Evolutionary conservation across 1,140 invertebrate species (phyloP), one percentile per base, ranked within the genome.

Genomic region (Macrocentrus cingulum): DNA sequence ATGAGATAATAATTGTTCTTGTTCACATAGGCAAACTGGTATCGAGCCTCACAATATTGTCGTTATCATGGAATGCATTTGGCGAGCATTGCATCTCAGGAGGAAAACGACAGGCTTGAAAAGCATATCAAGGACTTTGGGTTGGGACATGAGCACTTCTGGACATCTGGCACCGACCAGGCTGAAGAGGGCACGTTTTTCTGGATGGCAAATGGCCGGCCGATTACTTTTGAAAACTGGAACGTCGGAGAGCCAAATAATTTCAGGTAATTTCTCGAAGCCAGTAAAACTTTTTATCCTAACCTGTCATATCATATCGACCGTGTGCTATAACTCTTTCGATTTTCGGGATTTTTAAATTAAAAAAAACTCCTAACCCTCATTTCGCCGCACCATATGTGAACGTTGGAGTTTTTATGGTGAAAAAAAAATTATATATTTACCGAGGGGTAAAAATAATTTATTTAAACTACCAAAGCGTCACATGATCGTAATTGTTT

Each of bases 11-110:
- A n/a, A n/a, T n/a, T n/a, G n/a, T 50, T 51, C 32, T 45, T 54
- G 23, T 52, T 49, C 20, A 44, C 84, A 6, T 79, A 94, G 91
- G 91, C 92, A 3, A 95, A 95, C 81, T 95, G 92, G 90, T 95
- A 91, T 79, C 88, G 91, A 74, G 89, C 91, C 2, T 85, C 90
- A n/a, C 91, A 94, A 71, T 95, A 92, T 72, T 95, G 92, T 71
- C 83, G 91, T 25, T 95, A 92, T 79, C 91, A 94, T 75, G 91
- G 91, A 23, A 93, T 95, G 91, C 91, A 94, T 70, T 82, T 95
- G 65, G 91, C 91, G 1, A 92, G 90, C 61, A 92, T 94, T 66
- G 86, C 88, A 41, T 92, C 90, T 48, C 91, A 94, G 75, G 90
- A 92, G 73, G 91, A 95, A 74, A 94, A 94, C 65, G 89, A 92